Base-by-base conservation (phyloP, 2,888 invertebrate genomes). In the Andrena flavipes region DNA sequence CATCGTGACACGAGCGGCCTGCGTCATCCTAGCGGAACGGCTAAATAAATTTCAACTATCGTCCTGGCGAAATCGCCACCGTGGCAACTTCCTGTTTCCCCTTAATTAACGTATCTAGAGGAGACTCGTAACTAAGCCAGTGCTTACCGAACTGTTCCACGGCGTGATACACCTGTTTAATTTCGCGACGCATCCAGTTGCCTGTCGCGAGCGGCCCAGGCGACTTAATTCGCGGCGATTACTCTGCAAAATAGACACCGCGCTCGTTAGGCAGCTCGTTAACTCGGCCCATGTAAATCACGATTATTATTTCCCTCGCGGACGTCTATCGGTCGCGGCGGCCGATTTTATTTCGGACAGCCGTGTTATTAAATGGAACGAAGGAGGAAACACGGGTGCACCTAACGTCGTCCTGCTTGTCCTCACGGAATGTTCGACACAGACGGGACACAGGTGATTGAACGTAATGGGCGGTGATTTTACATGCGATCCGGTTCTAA, bases 151-250 rank as follows among this genome's bases (percentile, higher is more conserved):
- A 69, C 65, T 63, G 62, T 56, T 35, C 20, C 26, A 54, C 54
- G 30, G 48, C 67, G 30, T 67, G 68, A 68, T 49, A 63, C 62
- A 80, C 80, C 72, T 56, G 62, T 80, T 80, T 80, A 72, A 80
- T 80, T 80, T 72, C 67, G 67, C 35, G 16, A 42, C 20, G 48
- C 26, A 69, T 54, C 76, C 80, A 80, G 80, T 80, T 63, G 35
- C 29, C 35, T 80, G 81, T 73, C 72, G 48, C 56, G 33, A 62
- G 26, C 65, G 26, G 30, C 60, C 29, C 67, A 13, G 23, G 59
- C 56, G 49, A 62, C 67, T 67, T 71, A 74, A 80, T 75, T 71
- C 81, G 49, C 67, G 80, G 23, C 82, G 70, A 80, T 82, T 82
- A 80, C 81, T 54, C 51, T 63, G 67, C 49, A 71, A 67, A 80